A percentile compares a stretch with the other conserved stretches of the same genome.
Conservation (phyloP, 2,797 vertebrate species). For the Eulemur albifrons region DNA sequence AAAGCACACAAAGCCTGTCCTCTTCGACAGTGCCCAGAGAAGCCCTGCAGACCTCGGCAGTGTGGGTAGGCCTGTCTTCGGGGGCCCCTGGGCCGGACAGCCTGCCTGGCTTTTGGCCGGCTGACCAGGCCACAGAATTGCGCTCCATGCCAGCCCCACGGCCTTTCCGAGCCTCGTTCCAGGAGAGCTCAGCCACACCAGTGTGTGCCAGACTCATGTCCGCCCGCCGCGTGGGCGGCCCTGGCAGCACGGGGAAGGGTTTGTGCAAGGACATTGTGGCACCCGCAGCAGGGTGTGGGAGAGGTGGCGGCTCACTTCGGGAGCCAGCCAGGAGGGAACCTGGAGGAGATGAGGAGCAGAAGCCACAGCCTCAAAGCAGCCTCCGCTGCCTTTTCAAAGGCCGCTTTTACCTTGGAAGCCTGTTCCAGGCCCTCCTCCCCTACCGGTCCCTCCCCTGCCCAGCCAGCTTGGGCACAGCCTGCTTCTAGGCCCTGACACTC, state of each 20-base stretch:
- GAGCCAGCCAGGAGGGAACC: background rate
- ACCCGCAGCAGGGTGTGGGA: background rate
- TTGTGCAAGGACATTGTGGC: conserved; percentile 4
- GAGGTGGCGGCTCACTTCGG: background rate
- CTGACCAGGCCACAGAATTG: background rate
- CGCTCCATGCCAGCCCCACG: background rate
- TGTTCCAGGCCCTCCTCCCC: background rate
- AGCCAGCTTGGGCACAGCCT: background rate
- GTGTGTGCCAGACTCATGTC: background rate
- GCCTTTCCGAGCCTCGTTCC: background rate
- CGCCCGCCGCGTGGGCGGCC: background rate
- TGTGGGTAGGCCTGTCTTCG: background rate
- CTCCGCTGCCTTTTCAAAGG: background rate
- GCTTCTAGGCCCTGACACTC: background rate
- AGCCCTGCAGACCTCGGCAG: background rate
- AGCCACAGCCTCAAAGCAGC: background rate
- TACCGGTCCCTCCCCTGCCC: background rate
- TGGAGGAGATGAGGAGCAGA: background rate
- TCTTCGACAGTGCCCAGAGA: background rate
- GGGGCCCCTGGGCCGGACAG: background rate
- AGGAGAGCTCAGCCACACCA: background rate
- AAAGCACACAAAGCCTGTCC: background rate
- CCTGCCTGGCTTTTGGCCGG: background rate
- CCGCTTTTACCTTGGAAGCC: background rate
- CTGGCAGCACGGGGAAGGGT: background rate